Conservation (phyloP, 2,797 vertebrate species). For the Chelon auratus region DNA sequence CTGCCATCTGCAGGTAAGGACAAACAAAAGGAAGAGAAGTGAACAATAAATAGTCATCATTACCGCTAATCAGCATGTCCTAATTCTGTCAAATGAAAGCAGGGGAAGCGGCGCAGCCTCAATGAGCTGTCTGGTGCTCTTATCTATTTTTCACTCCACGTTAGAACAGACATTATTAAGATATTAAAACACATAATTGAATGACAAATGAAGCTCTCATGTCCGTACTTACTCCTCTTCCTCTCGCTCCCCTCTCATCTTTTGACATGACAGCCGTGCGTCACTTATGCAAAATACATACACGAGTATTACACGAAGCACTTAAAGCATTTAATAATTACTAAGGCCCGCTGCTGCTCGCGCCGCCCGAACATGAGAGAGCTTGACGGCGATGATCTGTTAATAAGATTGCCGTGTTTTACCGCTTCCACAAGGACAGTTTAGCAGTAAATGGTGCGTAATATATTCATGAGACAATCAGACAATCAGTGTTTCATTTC, state of each 20-base stretch:
- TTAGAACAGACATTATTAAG: constrained; percentile 73
- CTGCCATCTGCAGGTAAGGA: constrained; percentile 99
- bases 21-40: constrained; percentile 4
- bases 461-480: constrained; percentile 82
- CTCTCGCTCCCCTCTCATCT: constrained; percentile 37
- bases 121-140: constrained; percentile 57
- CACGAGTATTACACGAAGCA: constrained; percentile 82
- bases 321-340: constrained; percentile 88
- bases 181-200: constrained; percentile 79
- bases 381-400: constrained; percentile 74
- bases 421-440: constrained; percentile 70
- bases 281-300: constrained; percentile 87
- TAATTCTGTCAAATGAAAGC: constrained; percentile 56
- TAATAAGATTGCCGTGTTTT: constrained; percentile 81
- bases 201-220: constrained; percentile 61
- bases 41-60: background rate
- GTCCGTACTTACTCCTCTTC: constrained; percentile 40
- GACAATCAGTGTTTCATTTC: constrained; percentile 77
- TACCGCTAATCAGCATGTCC: constrained; percentile 32
- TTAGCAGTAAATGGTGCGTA: constrained; percentile 79
- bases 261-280: constrained; percentile 67
- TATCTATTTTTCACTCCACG: constrained; percentile 63
- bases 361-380: constrained; percentile 70
- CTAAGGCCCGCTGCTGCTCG: constrained; percentile 73
- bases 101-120: constrained; percentile 28